A percentile compares a stretch with the other conserved stretches of the same genome.
Evolutionary conservation across 2,113 vertebrate species (phyloP).

Genomic region (Passerina amoena): DNA sequence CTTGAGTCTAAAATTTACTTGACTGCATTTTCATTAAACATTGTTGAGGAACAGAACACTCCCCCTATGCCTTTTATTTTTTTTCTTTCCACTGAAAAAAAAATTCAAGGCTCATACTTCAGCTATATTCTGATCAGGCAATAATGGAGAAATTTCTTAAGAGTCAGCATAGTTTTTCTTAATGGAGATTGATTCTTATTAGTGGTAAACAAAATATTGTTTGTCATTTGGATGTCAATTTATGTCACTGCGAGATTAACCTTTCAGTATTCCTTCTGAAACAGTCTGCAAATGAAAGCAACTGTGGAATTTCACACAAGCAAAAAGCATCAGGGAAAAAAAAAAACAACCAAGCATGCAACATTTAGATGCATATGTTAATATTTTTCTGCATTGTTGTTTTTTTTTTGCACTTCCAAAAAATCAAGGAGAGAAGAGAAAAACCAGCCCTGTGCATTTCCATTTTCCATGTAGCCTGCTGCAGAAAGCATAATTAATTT

Average conservation of each 20-base stretch:
- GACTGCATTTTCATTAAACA: not conserved
- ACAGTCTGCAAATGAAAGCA: not conserved
- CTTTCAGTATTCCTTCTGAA: not conserved
- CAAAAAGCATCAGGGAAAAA: not conserved
- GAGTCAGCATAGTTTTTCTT: slow-evolving; percentile 1
- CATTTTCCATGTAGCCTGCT: slow-evolving; percentile 2
- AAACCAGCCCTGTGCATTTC: not conserved
- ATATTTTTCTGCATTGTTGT: not conserved
- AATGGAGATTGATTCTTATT: slow-evolving; percentile 5
- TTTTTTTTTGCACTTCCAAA: not conserved
- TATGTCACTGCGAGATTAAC: not conserved
- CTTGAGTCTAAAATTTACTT: not conserved
- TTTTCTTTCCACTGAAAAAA: not conserved
- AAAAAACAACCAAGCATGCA: not conserved
- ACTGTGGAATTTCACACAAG: not conserved
- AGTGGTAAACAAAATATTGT: slow-evolving; percentile 21
- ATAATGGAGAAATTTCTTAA: not conserved
- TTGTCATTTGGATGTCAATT: slow-evolving; percentile 5
- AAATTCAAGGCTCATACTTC: not conserved
- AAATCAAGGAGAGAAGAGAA: not conserved
- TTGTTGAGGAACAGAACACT: not conserved
- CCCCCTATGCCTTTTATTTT: accelerated
- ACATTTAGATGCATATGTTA: not conserved
- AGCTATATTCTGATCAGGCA: not conserved
- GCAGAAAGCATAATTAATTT: slow-evolving; percentile 46